phyloP scores from a whole-genome alignment of 2,888 invertebrate genomes.

The Eupithecia exiguata region DNA sequence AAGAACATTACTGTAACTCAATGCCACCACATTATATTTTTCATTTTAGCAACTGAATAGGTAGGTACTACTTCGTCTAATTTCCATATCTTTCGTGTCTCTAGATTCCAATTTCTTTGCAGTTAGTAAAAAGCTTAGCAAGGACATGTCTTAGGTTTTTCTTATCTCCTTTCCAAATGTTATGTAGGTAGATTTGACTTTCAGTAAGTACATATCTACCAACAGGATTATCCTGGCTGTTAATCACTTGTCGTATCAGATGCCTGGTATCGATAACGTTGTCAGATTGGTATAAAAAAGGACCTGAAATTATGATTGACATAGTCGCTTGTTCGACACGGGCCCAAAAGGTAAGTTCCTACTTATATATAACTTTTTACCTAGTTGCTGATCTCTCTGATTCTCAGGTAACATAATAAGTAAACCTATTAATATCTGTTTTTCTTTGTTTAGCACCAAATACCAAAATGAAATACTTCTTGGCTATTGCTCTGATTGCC shows the following conservation, averaged over 20 bases:
- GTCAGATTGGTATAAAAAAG: constrained; percentile 18
- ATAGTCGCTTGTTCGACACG: constrained; percentile 33
- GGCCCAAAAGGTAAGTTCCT: constrained; percentile 24
- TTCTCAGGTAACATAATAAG: not conserved
- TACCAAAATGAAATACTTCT: constrained; percentile 66
- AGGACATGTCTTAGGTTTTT: not conserved
- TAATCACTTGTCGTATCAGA: not conserved
- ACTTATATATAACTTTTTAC: not conserved
- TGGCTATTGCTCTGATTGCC: constrained; percentile 63
- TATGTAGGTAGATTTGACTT: not conserved
- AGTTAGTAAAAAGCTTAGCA: not conserved
- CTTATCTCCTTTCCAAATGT: not conserved
- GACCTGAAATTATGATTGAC: constrained; percentile 10
- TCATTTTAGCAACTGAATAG: too few relatives aligned
- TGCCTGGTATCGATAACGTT: constrained; percentile 16
- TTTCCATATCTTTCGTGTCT: too few relatives aligned
- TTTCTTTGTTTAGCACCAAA: constrained; percentile 38
- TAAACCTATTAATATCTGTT: not conserved
- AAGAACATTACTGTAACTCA: too few relatives aligned
- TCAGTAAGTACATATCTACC: not conserved
- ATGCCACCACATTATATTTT: too few relatives aligned
- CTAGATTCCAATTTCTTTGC: not conserved
- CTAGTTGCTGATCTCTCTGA: not conserved
- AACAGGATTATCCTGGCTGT: not conserved
- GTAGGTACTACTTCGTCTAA: too few relatives aligned